These are phyloP conservation scores for Sandelia bainsii DNA, from an alignment of 2,797 vertebrate species.

Conservation along the genomic window DNA sequence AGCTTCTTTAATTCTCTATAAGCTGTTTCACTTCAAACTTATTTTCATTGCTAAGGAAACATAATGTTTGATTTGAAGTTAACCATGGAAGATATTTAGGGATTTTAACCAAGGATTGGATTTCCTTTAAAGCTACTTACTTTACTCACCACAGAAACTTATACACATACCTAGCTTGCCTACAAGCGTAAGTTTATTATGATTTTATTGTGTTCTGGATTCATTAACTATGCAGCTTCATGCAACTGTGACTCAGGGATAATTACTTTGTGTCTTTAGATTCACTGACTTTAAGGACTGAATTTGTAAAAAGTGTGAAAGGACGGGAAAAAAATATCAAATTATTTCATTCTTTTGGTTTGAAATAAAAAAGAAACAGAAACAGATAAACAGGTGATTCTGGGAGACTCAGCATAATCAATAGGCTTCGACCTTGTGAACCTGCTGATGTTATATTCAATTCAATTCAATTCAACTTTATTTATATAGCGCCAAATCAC, in stretches of 20 bases:
- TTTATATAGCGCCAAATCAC: too few species aligned
- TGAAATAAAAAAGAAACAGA: neutral
- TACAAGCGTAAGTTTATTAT: neutral
- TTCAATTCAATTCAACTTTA: too few species aligned
- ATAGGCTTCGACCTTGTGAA: neutral
- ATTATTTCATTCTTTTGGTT: neutral
- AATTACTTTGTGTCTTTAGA: neutral
- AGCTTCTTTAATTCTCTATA: slow-evolving; percentile 14
- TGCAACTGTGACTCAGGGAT: neutral
- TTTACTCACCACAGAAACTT: neutral
- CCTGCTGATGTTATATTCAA: neutral
- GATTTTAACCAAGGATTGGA: neutral
- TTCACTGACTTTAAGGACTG: neutral
- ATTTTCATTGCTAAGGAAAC: neutral
- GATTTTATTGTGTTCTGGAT: neutral
- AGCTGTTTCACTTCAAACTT: slow-evolving; percentile 8
- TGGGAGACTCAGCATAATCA: neutral
- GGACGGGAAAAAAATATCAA: too few species aligned
- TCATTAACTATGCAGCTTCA: neutral
- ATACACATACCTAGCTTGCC: neutral
- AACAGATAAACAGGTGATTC: neutral
- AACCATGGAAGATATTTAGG: neutral
- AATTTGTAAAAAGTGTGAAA: neutral
- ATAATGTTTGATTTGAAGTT: slow-evolving; percentile 19
- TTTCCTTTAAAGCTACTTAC: slow-evolving; percentile 5